Conservation (phyloP, 2,888 invertebrate species). For the Hanleya hanleyi region DNA sequence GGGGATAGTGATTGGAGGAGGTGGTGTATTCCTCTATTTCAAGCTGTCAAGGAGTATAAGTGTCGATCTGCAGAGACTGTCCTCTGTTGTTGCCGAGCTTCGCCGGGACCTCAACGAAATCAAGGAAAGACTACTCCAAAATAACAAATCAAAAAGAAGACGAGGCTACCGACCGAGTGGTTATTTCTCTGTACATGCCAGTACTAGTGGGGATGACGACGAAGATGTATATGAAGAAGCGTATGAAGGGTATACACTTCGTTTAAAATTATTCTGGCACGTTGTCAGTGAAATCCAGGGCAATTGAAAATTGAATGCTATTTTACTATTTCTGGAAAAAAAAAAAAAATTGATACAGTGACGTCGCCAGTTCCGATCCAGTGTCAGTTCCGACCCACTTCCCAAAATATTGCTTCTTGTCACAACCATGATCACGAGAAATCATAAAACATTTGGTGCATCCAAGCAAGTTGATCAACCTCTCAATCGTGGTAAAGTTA, state of each 20-base stretch:
- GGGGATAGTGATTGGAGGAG: slow-evolving; percentile 56
- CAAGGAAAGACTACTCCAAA: slow-evolving; percentile 28
- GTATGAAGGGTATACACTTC: slow-evolving; percentile 45
- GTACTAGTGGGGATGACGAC: slow-evolving; percentile 63
- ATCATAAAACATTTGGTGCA: too few relatives aligned
- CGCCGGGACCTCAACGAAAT: slow-evolving; percentile 49
- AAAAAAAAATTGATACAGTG: too few relatives aligned
- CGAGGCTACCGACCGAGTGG: slow-evolving; percentile 19
- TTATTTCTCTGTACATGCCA: slow-evolving; percentile 47
- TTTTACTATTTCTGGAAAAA: too few relatives aligned
- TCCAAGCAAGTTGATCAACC: too few relatives aligned
- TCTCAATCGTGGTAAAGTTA: too few relatives aligned
- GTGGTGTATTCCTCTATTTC: slow-evolving; percentile 50
- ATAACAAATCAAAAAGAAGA: slow-evolving; percentile 7
- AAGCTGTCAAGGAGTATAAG: slow-evolving; percentile 43
- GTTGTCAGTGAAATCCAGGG: too few relatives aligned
- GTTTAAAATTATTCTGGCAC: too few relatives aligned
- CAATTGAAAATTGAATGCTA: too few relatives aligned
- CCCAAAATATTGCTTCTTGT: too few relatives aligned
- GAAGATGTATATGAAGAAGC: slow-evolving; percentile 68
- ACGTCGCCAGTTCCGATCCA: too few relatives aligned
- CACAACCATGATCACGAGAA: too few relatives aligned
- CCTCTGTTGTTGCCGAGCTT: slow-evolving; percentile 47
- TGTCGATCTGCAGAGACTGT: slow-evolving; percentile 45
- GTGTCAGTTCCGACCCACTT: too few relatives aligned